Percentiles rank a stretch among this genome's conserved stretches.
Evolutionary conservation across 2,113 vertebrate species (phyloP).

Genomic region (Calidris pugnax): DNA sequence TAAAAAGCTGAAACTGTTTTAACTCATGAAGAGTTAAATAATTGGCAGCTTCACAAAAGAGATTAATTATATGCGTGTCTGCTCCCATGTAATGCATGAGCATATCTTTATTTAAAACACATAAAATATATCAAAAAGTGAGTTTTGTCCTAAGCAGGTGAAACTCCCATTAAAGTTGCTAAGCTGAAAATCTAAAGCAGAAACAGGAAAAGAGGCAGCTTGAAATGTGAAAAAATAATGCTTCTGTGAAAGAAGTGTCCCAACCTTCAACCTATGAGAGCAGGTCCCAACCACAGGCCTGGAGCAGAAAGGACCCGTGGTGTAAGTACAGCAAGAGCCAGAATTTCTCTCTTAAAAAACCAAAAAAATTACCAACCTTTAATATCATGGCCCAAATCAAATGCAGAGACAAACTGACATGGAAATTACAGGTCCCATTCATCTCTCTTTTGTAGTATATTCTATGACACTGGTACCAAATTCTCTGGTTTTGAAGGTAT

Average conservation of each 20-base stretch:
- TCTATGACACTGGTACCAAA: background rate
- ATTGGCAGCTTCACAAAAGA: background rate
- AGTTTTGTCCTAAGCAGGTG: background rate
- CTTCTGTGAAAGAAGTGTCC: background rate
- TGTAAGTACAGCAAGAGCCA: background rate
- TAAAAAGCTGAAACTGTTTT: slow-evolving; percentile 18
- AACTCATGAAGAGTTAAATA: background rate
- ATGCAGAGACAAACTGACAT: background rate
- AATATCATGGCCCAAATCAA: background rate
- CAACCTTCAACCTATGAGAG: too few relatives aligned
- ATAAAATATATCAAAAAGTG: background rate
- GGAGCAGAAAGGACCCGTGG: background rate
- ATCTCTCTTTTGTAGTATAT: background rate
- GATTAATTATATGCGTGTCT: background rate
- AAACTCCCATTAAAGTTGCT: background rate
- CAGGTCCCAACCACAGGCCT: background rate
- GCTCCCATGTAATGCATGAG: background rate
- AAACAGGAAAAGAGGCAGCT: background rate
- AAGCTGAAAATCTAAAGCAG: background rate
- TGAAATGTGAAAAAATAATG: background rate
- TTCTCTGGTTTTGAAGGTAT: background rate
- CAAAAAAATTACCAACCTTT: background rate
- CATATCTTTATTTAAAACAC: background rate
- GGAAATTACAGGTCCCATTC: background rate
- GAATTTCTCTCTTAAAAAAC: background rate